phyloP scores from a whole-genome alignment of 2,113 vertebrate genomes.

The Eptesicus fuscus region DNA sequence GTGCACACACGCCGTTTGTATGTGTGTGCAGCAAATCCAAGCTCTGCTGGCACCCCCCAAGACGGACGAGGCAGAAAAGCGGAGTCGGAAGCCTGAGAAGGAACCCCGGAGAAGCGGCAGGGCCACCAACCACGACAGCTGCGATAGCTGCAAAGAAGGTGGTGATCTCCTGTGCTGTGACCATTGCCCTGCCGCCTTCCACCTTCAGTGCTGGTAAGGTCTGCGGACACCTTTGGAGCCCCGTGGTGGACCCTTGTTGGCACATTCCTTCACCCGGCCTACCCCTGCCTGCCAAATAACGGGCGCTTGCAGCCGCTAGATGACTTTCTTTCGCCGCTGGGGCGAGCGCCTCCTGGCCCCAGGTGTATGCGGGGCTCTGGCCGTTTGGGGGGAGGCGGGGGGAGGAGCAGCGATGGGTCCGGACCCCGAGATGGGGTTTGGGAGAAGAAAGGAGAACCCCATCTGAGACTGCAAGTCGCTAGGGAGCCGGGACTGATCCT shows the following conservation, averaged over 20 bases:
- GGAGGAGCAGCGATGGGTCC: neutral
- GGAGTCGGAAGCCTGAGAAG: constrained; percentile 90
- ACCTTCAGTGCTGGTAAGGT: constrained; percentile 96
- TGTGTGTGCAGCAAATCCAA: constrained; percentile 92
- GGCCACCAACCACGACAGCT: constrained; percentile 97
- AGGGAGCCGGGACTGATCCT: constrained; percentile 21
- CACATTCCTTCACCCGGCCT: constrained; percentile 74
- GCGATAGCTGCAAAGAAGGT: constrained; percentile 96
- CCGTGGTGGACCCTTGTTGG: constrained; percentile 52
- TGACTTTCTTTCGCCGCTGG: constrained; percentile 46
- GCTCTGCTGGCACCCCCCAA: constrained; percentile 94
- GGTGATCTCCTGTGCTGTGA: constrained; percentile 96
- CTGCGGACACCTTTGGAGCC: constrained; percentile 21
- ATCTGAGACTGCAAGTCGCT: constrained; percentile 58
- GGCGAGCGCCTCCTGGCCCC: constrained; percentile 53
- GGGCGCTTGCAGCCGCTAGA: constrained; percentile 71
- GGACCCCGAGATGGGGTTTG: constrained; percentile 42
- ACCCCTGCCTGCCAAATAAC: constrained; percentile 72
- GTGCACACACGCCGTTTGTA: constrained; percentile 57
- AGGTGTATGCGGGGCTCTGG: constrained; percentile 40
- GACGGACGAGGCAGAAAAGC: constrained; percentile 93
- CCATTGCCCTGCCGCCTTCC: constrained; percentile 96
- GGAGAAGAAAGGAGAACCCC: constrained; percentile 45
- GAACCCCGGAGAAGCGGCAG: constrained; percentile 93
- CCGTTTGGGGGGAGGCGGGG: constrained; percentile 1